Evolutionary conservation across 1,140 invertebrate genomes (phyloP).

Genomic region (Pararge aegeria): DNA sequence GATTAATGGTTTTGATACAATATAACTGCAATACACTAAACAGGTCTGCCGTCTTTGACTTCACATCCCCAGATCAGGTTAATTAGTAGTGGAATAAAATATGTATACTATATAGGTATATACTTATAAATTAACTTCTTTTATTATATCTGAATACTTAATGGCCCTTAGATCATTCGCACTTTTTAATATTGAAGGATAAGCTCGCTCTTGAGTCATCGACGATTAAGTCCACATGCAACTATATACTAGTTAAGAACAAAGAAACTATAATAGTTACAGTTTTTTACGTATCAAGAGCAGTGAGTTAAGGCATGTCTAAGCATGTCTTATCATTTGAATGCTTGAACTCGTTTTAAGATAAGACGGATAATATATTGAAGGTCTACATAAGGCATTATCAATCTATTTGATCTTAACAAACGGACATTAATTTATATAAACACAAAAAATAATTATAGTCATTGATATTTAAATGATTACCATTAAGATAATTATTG

Average conservation of each 20-base stretch:
- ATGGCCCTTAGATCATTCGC: neutral
- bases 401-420: neutral
- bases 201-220: neutral
- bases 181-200: neutral
- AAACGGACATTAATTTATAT: neutral
- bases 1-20: too few relatives aligned
- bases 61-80: too few relatives aligned
- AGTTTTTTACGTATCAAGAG: neutral
- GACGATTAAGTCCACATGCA: neutral
- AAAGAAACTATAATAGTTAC: neutral
- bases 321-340: neutral
- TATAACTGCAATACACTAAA: too few relatives aligned
- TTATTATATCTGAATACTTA: neutral
- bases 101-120: too few relatives aligned
- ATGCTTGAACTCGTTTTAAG: slow-evolving; percentile 3
- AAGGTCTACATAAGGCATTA: slow-evolving; percentile 4
- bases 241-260: neutral
- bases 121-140: too few relatives aligned
- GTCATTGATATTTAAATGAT: neutral
- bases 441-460: neutral
- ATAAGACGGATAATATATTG: neutral
- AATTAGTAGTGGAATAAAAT: too few relatives aligned
- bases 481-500: neutral
- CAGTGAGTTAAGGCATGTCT: neutral
- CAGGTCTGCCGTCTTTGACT: too few relatives aligned